Conservation (phyloP, 2,888 invertebrate genomes). For the Diarsia dahlii region DNA sequence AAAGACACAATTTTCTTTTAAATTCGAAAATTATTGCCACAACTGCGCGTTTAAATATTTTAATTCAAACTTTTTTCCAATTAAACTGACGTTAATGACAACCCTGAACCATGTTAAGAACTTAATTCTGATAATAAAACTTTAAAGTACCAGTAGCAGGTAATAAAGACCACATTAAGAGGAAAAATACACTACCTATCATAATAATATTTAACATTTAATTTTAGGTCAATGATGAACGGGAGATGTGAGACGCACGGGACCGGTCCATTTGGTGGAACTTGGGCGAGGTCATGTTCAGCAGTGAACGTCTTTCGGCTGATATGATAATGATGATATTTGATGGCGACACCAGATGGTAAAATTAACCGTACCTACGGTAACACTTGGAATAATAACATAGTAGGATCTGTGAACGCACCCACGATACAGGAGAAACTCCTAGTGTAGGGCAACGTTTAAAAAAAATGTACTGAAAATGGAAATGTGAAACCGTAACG, state of each 20-base stretch:
- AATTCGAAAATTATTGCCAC: not conserved
- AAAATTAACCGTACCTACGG: not conserved
- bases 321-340: not conserved
- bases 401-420: no score
- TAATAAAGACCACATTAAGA: slow-evolving; percentile 21
- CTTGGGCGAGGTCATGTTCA: no score
- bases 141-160: not conserved
- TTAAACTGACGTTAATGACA: slow-evolving; percentile 17
- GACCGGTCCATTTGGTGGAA: no score
- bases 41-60: no score
- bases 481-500: not conserved
- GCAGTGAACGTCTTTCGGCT: no score
- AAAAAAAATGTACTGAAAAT: not conserved
- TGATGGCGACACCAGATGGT: not conserved
- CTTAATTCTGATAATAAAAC: slow-evolving; percentile 26
- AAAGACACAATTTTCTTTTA: slow-evolving; percentile 4
- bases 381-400: not conserved
- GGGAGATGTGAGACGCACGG: no score
- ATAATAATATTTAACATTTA: slow-evolving; percentile 19
- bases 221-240: slow-evolving; percentile 11
- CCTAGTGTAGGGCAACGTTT: no score
- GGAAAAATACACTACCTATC: slow-evolving; percentile 12
- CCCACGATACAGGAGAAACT: no score
- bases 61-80: not conserved
- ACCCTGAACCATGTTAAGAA: slow-evolving; percentile 14